These are phyloP conservation scores for Clostera curtula DNA, from an alignment of 2,888 invertebrate species.

Conservation along the genomic window DNA sequence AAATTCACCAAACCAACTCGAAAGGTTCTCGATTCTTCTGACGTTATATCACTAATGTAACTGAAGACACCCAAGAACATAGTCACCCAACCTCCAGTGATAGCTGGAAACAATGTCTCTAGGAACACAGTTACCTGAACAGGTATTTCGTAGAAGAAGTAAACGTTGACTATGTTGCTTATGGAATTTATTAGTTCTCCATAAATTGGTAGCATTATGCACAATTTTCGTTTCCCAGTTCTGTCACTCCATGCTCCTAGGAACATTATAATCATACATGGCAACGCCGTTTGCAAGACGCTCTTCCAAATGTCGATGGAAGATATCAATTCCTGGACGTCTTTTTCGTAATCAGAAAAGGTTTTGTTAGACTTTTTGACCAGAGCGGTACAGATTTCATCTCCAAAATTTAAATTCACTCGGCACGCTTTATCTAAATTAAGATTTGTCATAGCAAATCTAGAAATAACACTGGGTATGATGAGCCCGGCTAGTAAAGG, in stretches of 20 bases:
- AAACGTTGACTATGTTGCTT: constrained; percentile 71
- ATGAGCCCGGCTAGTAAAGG: constrained; percentile 82
- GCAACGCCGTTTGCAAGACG: constrained; percentile 69
- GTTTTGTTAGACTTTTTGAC: constrained; percentile 57
- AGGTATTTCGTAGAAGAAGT: constrained; percentile 74
- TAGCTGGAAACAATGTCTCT: constrained; percentile 68
- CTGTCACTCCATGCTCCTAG: constrained; percentile 78
- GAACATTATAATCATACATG: constrained; percentile 74
- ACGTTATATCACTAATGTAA: constrained; percentile 77
- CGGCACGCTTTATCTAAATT: constrained; percentile 65
- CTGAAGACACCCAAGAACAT: constrained; percentile 77
- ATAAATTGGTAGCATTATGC: constrained; percentile 71
- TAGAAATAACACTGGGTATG: constrained; percentile 79
- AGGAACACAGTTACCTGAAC: constrained; percentile 68
- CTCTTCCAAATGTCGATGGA: constrained; percentile 75
- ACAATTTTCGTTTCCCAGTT: constrained; percentile 71
- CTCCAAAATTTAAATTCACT: constrained; percentile 48
- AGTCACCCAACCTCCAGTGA: constrained; percentile 73
- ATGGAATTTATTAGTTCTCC: constrained; percentile 69
- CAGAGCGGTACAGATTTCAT: constrained; percentile 55
- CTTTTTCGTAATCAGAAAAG: constrained; percentile 76
- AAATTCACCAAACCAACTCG: constrained; percentile 78
- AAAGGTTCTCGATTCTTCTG: constrained; percentile 72
- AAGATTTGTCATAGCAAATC: constrained; percentile 77
- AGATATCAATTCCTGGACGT: constrained; percentile 75